Conservation (phyloP, 2,888 invertebrate species). For the Melolontha melolontha region DNA sequence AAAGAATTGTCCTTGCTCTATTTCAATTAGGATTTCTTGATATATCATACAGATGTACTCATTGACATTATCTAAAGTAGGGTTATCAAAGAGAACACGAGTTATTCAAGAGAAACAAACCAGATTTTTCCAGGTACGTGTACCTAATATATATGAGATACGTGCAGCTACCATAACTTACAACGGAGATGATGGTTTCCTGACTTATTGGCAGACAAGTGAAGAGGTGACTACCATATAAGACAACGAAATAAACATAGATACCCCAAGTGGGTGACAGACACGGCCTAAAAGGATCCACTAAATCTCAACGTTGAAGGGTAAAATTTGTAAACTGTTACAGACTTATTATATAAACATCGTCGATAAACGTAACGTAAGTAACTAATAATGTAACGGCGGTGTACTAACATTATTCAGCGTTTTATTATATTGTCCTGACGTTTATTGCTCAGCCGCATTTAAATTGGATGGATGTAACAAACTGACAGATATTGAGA, state of each 20-base stretch:
- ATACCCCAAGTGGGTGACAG: constrained; percentile 55
- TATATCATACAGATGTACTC: too few species aligned
- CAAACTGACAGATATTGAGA: constrained; percentile 27
- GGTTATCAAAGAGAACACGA: constrained; percentile 22
- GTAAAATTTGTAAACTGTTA: constrained; percentile 52
- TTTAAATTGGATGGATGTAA: constrained; percentile 1
- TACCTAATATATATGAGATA: neutral
- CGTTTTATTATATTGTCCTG: constrained; percentile 8
- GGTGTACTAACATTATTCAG: constrained; percentile 18
- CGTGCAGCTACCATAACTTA: neutral
- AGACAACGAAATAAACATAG: constrained; percentile 49
- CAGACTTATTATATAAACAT: constrained; percentile 60
- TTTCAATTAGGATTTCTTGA: too few species aligned
- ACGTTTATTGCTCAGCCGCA: constrained; percentile 16
- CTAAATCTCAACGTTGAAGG: constrained; percentile 49
- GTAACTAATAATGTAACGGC: constrained; percentile 5
- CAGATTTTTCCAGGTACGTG: constrained; percentile 49
- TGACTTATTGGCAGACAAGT: constrained; percentile 53
- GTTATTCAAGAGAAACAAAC: constrained; percentile 47
- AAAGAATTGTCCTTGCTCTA: too few species aligned
- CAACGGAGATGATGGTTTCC: constrained; percentile 17
- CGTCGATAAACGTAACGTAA: constrained; percentile 10
- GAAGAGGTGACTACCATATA: constrained; percentile 51
- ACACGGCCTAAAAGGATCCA: constrained; percentile 49
- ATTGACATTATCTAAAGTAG: constrained; percentile 33